Evolutionary conservation across 2,888 invertebrate genomes (phyloP).

Genomic region (Ditylenchus weischeri): DNA sequence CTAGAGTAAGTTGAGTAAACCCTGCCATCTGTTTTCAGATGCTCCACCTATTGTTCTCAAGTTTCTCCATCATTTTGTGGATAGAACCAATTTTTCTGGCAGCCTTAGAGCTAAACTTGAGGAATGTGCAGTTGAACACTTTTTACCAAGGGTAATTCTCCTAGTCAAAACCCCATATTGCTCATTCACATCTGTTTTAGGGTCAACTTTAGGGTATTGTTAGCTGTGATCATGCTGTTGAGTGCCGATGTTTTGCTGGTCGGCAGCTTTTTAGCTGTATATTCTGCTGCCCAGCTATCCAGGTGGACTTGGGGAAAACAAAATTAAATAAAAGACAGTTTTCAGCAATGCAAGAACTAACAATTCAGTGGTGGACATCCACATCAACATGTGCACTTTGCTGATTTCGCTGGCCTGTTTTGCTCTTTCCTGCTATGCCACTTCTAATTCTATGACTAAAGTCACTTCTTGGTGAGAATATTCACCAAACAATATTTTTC

Average conservation of each 20-base stretch:
- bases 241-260: constrained; percentile 32
- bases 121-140: constrained; percentile 31
- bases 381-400: constrained; percentile 21
- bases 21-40: constrained; percentile 25
- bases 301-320: background rate
- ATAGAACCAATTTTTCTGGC: constrained; percentile 31
- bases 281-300: constrained; percentile 19
- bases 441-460: constrained; percentile 6
- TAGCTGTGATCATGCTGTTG: constrained; percentile 19
- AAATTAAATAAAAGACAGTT: background rate
- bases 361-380: constrained; percentile 17
- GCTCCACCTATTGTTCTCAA: constrained; percentile 31
- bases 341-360: too few species aligned
- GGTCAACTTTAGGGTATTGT: constrained; percentile 25
- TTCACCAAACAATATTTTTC: too few species aligned
- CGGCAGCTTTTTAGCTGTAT: constrained; percentile 19
- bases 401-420: too few species aligned
- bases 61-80: constrained; percentile 31
- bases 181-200: constrained; percentile 14
- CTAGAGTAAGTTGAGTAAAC: constrained; percentile 7
- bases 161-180: background rate
- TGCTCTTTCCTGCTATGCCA: background rate
- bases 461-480: background rate
- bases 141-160: constrained; percentile 14
- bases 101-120: constrained; percentile 33